These are phyloP conservation scores for Limnephilus rhombicus DNA, from an alignment of 2,888 invertebrate genomes.

Conservation along the genomic window DNA sequence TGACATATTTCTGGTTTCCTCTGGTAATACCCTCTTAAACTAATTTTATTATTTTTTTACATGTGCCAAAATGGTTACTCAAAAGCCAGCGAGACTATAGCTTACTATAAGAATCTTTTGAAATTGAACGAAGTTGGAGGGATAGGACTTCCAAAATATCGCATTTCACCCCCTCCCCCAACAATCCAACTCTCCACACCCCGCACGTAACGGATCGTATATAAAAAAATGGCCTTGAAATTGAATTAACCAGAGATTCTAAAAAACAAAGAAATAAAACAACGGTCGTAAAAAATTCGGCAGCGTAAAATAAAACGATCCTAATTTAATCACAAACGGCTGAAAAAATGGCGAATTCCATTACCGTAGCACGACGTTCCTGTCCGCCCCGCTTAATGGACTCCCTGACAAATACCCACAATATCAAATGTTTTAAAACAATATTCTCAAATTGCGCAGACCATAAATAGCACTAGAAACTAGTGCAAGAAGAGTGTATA, in stretches of 20 bases:
- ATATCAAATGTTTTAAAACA: background rate
- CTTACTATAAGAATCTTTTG: too few species aligned
- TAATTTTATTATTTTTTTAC: too few species aligned
- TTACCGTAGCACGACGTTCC: background rate
- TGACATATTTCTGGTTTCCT: too few species aligned
- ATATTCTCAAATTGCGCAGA: background rate
- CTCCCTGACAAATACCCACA: background rate
- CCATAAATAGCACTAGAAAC: background rate
- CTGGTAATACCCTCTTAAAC: too few species aligned
- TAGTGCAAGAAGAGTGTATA: too few species aligned
- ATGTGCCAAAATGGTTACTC: too few species aligned
- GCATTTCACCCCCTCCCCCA: background rate
- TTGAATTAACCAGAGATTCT: background rate
- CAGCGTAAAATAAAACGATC: constrained; percentile 21
- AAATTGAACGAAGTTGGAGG: too few species aligned
- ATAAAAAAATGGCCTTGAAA: background rate
- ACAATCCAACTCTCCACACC: background rate
- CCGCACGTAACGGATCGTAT: background rate
- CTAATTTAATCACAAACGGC: constrained; percentile 19
- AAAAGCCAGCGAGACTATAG: too few species aligned
- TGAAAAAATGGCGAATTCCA: constrained; percentile 17
- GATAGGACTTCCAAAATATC: too few species aligned
- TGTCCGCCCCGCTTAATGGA: background rate
- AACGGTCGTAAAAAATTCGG: constrained; percentile 5
- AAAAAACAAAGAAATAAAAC: constrained; percentile 25